Conservation (phyloP, 23 tunicate species). For the Diplosoma virens region DNA sequence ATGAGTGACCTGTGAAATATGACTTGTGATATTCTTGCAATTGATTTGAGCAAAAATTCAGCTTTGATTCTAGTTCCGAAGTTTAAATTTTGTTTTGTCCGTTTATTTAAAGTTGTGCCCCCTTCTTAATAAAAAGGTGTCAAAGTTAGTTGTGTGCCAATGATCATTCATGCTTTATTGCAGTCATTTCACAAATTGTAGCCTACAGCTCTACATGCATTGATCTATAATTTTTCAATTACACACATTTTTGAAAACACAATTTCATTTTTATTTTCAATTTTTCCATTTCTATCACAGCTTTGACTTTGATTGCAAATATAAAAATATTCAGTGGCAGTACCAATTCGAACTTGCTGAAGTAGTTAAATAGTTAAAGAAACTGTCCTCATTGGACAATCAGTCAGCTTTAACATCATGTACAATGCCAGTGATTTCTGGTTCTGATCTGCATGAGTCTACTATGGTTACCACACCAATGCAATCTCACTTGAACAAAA, state of each 20-base stretch:
- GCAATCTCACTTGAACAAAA: not conserved
- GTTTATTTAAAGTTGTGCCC: too few relatives aligned
- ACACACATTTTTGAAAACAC: not conserved
- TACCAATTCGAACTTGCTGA: not conserved
- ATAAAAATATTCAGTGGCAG: not conserved
- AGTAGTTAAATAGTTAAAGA: not conserved
- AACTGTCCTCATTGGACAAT: not conserved
- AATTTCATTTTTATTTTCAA: not conserved
- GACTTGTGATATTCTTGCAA: too few relatives aligned
- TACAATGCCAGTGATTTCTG: not conserved
- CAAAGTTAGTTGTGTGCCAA: too few relatives aligned
- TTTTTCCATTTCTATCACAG: not conserved
- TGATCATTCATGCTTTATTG: too few relatives aligned
- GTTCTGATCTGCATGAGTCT: not conserved
- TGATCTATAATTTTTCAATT: not conserved
- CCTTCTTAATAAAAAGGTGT: too few relatives aligned
- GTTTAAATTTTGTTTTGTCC: too few relatives aligned
- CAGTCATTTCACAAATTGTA: too few relatives aligned
- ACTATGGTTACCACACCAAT: not conserved
- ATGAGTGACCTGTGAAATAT: too few relatives aligned
- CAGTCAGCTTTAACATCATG: too few relatives aligned
- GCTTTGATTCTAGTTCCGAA: too few relatives aligned
- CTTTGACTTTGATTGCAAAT: not conserved
- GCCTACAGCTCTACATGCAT: too few relatives aligned
- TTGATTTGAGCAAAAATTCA: too few relatives aligned